phyloP scores from a whole-genome alignment of 2,797 vertebrate species.

The Allobates femoralis region DNA sequence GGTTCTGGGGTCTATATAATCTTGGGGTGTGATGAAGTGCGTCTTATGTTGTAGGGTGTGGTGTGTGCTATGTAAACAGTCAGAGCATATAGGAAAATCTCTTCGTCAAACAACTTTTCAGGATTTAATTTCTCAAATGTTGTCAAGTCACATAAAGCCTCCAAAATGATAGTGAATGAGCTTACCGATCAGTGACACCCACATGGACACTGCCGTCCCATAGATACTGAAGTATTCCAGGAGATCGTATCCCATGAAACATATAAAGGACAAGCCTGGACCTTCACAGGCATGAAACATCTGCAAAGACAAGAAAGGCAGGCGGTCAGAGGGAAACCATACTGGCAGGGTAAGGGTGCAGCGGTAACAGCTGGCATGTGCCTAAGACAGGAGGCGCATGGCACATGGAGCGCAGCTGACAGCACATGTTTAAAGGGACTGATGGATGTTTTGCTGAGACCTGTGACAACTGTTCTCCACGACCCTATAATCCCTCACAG shows the following conservation, averaged over 20 bases:
- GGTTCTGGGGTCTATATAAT: not conserved
- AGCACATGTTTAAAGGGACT: constrained; percentile 28
- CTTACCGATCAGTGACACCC: constrained; percentile 96
- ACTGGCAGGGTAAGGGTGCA: constrained; percentile 19
- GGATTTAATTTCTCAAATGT: not conserved
- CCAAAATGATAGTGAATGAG: not conserved
- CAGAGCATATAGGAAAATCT: not conserved
- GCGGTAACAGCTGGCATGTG: constrained; percentile 30
- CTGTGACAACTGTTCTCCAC: constrained; percentile 19
- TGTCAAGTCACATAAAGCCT: not conserved
- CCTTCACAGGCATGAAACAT: constrained; percentile 88
- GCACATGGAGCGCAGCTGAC: constrained; percentile 44
- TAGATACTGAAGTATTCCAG: constrained; percentile 96
- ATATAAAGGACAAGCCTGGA: constrained; percentile 88
- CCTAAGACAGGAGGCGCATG: not conserved
- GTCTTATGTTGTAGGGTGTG: too few relatives aligned
- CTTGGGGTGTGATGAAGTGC: not conserved
- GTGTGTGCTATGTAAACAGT: too few relatives aligned
- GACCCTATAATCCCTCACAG: not conserved
- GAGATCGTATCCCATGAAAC: constrained; percentile 90
- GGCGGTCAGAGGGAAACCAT: not conserved
- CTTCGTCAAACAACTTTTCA: not conserved
- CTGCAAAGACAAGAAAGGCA: constrained; percentile 70
- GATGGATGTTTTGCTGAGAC: not conserved
- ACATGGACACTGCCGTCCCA: constrained; percentile 93